Conservation (phyloP, 2,113 vertebrate genomes). For the Gambusia holbrooki region DNA sequence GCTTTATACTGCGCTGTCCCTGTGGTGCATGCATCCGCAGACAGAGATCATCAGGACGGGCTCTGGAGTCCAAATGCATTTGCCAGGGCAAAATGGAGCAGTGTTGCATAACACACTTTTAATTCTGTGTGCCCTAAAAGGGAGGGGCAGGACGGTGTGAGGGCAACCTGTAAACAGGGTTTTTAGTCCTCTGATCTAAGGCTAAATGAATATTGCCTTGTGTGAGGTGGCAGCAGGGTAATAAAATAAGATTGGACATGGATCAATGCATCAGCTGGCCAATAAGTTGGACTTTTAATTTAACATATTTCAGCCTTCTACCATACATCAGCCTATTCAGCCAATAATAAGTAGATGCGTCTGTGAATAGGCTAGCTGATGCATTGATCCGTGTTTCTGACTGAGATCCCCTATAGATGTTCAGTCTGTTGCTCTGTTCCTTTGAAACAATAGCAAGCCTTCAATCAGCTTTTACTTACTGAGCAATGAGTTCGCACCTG, state of each 20-base stretch:
- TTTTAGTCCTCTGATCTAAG: conserved; percentile 8
- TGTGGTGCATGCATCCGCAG: conserved; percentile 24
- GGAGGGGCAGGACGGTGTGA: neutral
- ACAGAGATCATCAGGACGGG: conserved; percentile 55
- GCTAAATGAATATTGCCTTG: conserved; percentile 7
- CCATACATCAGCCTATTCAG: neutral
- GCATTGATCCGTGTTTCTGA: neutral
- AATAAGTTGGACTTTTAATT: neutral
- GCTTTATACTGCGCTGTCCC: conserved; percentile 15
- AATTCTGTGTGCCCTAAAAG: conserved; percentile 27
- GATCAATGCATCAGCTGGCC: neutral
- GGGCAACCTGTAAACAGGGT: conserved; percentile 1
- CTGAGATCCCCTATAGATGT: neutral
- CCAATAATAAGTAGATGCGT: neutral
- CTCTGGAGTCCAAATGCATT: conserved; percentile 38
- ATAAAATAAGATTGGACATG: neutral
- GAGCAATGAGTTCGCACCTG: neutral
- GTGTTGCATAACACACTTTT: conserved; percentile 59
- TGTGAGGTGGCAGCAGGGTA: neutral
- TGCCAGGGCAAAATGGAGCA: conserved; percentile 43
- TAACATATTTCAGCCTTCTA: neutral
- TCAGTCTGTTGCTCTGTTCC: too few relatives aligned
- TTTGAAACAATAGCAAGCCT: too few relatives aligned
- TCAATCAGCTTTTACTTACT: neutral
- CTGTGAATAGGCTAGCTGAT: neutral